Evolutionary conservation across 2,113 vertebrate genomes (phyloP).

Genomic region (Engystomops pustulosus): DNA sequence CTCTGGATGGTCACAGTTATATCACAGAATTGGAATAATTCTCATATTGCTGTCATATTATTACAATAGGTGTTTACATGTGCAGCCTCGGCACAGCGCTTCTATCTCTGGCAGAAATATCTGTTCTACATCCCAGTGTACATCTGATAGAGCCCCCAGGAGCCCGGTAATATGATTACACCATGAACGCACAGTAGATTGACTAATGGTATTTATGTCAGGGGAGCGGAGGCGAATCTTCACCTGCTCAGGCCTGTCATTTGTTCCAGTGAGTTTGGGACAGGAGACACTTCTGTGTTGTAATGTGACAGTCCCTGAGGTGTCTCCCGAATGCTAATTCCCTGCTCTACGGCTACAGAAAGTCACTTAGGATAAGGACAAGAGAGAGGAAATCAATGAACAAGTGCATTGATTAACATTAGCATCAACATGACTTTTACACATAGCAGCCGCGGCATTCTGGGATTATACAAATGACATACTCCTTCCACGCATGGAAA

Average conservation of each 20-base stretch:
- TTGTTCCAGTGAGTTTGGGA: conserved; percentile 46
- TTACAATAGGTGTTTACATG: background rate
- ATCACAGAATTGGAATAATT: too few relatives aligned
- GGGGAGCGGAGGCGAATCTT: background rate
- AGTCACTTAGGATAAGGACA: conserved; percentile 45
- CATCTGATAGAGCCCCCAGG: background rate
- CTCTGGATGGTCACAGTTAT: too few relatives aligned
- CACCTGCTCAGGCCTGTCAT: conserved; percentile 7
- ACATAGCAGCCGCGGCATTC: background rate
- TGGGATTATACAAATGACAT: background rate
- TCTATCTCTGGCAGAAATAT: background rate
- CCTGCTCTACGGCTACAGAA: conserved; percentile 2
- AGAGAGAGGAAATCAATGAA: conserved; percentile 39
- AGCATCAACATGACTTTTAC: conserved; percentile 21
- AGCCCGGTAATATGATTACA: conserved; percentile 4
- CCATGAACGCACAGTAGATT: background rate
- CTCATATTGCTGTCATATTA: background rate
- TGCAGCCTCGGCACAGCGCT: background rate
- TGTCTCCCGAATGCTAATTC: conserved; percentile 41
- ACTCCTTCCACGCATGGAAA: background rate
- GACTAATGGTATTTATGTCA: conserved; percentile 39
- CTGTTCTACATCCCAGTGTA: background rate
- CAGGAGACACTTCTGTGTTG: conserved; percentile 36
- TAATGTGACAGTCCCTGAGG: conserved; percentile 48
- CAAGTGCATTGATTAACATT: conserved; percentile 45